These are phyloP conservation scores for Trachelus iudaicus DNA, from an alignment of 2,888 invertebrate genomes.

Conservation along the genomic window DNA sequence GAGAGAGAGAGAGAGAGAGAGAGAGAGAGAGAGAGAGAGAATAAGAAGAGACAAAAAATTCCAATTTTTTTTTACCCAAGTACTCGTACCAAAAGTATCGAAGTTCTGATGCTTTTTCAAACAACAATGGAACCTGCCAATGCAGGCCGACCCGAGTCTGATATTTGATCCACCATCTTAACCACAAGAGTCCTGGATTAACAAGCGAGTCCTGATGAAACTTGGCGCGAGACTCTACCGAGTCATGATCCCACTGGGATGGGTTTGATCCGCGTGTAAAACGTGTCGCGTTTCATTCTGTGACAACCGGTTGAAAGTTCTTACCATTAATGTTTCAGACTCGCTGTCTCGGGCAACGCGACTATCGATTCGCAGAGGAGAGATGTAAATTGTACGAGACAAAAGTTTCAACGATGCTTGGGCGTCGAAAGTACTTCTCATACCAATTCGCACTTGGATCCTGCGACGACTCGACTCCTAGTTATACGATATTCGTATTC, in stretches of 20 bases:
- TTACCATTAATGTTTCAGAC: neutral
- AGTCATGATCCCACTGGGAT: neutral
- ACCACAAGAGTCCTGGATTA: neutral
- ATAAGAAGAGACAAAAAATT: neutral
- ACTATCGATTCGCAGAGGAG: neutral
- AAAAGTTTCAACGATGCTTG: neutral
- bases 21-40: too few relatives aligned
- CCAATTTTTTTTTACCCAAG: neutral
- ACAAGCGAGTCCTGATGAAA: neutral
- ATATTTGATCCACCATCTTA: constrained; percentile 1
- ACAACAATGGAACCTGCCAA: neutral
- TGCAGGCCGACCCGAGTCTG: neutral
- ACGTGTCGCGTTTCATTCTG: neutral
- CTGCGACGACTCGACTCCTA: neutral
- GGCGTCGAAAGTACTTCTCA: neutral
- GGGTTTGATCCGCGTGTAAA: neutral
- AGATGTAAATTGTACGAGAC: neutral
- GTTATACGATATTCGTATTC: neutral
- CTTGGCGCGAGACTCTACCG: neutral
- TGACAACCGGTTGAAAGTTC: neutral
- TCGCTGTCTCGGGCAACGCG: neutral
- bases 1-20: too few relatives aligned
- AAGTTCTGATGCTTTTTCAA: neutral
- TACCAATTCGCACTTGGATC: neutral
- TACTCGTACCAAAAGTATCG: neutral